These are phyloP conservation scores for Beroe ovata DNA, from an alignment of 37 sponge, comb jelly and placozoan genomes.

Conservation along the genomic window DNA sequence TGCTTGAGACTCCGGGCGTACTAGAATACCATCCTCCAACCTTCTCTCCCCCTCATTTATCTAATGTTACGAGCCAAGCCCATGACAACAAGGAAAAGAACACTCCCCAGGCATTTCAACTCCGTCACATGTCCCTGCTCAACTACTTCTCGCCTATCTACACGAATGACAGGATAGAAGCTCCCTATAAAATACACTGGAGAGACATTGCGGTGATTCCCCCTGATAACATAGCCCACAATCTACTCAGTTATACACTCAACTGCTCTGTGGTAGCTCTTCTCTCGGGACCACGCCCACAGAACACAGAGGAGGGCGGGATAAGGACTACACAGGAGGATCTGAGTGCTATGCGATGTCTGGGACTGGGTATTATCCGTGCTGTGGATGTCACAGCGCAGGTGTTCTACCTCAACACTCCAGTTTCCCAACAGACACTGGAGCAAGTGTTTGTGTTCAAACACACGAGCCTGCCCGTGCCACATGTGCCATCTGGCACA, in stretches of 20 bases:
- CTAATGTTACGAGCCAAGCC: not conserved
- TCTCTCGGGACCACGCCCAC: not conserved
- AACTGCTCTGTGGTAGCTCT: constrained; percentile 43
- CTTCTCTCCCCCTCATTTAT: not conserved
- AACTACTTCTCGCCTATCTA: constrained; percentile 63
- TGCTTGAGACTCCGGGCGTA: constrained; percentile 17
- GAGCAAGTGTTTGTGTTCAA: constrained; percentile 15
- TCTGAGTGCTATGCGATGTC: not conserved
- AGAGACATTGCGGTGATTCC: not conserved
- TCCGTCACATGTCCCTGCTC: constrained; percentile 28
- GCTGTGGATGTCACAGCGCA: constrained; percentile 6
- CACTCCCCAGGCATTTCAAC: constrained; percentile 12
- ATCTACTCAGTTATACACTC: not conserved
- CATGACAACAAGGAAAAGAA: not conserved
- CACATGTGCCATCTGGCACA: constrained; percentile 25
- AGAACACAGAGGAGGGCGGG: not conserved
- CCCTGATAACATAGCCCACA: not conserved
- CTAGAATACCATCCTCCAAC: not conserved
- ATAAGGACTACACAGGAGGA: not conserved
- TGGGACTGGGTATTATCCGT: constrained; percentile 42
- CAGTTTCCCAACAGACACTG: not conserved
- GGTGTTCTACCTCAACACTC: constrained; percentile 46
- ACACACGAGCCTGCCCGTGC: constrained; percentile 26
- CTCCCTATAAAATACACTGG: constrained; percentile 45
- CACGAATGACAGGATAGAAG: not conserved